phyloP scores from a whole-genome alignment of 2,888 invertebrate genomes.

The Drosophila limbata region DNA sequence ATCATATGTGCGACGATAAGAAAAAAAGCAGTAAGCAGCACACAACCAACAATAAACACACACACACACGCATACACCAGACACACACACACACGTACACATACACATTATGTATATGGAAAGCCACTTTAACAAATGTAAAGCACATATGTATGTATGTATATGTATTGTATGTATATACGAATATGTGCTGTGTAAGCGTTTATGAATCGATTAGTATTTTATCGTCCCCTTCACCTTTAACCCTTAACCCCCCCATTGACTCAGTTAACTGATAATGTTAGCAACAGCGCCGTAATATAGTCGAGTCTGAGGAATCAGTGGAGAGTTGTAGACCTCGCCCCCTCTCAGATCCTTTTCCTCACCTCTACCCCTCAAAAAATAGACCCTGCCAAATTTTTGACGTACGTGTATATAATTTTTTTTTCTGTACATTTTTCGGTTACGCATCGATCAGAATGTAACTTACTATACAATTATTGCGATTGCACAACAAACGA shows the following conservation, averaged over 20 bases:
- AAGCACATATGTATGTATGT: slow-evolving; percentile 34
- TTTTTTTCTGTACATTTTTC: slow-evolving; percentile 72
- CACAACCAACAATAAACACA: too few relatives aligned
- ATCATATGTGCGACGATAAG: too few relatives aligned
- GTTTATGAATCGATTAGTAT: slow-evolving; percentile 83
- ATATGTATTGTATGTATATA: slow-evolving; percentile 35
- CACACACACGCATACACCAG: slow-evolving; percentile 1
- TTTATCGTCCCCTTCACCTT: slow-evolving; percentile 34
- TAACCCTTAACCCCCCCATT: slow-evolving; percentile 5
- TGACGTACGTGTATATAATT: slow-evolving; percentile 85
- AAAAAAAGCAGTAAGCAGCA: too few relatives aligned
- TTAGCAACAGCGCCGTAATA: slow-evolving; percentile 2
- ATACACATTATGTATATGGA: slow-evolving; percentile 71
- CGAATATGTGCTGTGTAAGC: slow-evolving; percentile 56
- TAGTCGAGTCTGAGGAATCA: slow-evolving; percentile 27
- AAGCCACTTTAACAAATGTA: slow-evolving; percentile 65
- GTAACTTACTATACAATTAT: slow-evolving; percentile 39
- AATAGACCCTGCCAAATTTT: slow-evolving; percentile 55
- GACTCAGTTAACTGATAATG: slow-evolving; percentile 2
- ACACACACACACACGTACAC: slow-evolving; percentile 14
- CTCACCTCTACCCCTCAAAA: slow-evolving; percentile 19
- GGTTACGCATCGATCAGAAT: slow-evolving; percentile 31
- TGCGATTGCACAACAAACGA: slow-evolving; percentile 66
- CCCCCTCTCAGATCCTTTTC: slow-evolving; percentile 6
- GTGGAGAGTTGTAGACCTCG: slow-evolving; percentile 42